These are phyloP conservation scores for Polymixis flavicincta DNA, from an alignment of 2,888 invertebrate species.

Conservation along the genomic window DNA sequence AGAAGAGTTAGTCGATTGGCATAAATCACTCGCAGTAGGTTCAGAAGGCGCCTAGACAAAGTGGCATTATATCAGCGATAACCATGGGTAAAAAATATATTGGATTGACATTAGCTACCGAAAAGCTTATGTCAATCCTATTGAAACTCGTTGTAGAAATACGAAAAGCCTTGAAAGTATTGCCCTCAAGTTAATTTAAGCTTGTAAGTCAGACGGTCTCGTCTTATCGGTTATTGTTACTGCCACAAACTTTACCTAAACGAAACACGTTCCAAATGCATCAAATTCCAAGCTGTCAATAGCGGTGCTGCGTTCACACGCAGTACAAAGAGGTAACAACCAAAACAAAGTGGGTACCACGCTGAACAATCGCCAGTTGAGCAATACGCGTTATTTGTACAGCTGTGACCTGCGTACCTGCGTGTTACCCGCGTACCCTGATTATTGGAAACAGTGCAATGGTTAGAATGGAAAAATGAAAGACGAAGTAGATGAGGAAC, in stretches of 20 bases:
- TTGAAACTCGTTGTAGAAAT: neutral
- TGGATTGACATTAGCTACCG: neutral
- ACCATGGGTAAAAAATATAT: neutral
- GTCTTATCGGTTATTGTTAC: neutral
- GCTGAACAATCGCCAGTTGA: conserved; percentile 70
- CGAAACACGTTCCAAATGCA: conserved; percentile 9
- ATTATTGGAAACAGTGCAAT: conserved; percentile 13
- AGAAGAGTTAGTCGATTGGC: neutral
- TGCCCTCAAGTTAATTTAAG: neutral
- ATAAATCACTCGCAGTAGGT: neutral
- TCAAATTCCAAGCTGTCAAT: conserved; percentile 37
- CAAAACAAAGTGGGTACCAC: conserved; percentile 62
- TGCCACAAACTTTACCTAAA: neutral
- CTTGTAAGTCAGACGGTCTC: neutral
- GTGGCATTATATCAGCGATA: neutral
- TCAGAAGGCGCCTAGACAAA: neutral
- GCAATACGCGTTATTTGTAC: conserved; percentile 66
- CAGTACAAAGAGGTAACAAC: conserved; percentile 49
- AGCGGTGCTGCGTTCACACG: conserved; percentile 48
- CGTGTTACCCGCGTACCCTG: conserved; percentile 21
- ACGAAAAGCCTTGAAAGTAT: neutral
- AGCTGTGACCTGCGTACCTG: conserved; percentile 55
- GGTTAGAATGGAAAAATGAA: neutral
- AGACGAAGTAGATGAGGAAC: neutral
- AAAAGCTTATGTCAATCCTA: neutral